Evolutionary conservation across 2,888 invertebrate genomes (phyloP).

Genomic region (Tryphoninae sp.): DNA sequence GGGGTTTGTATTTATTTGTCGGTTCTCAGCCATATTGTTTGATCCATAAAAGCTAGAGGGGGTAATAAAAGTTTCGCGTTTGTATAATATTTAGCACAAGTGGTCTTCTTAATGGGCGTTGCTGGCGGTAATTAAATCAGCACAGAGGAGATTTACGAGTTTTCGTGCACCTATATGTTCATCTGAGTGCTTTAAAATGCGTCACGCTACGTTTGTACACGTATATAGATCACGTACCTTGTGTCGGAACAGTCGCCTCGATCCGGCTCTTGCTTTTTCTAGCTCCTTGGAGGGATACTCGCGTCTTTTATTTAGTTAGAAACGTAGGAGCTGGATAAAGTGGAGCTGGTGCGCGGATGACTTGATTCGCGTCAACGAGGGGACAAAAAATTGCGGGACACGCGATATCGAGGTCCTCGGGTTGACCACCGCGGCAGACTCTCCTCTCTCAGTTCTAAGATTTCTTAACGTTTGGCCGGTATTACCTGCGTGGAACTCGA

Average conservation of each 20-base stretch:
- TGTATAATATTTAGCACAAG: not conserved
- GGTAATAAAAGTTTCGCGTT: conserved; percentile 12
- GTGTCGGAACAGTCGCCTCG: not conserved
- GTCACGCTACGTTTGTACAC: not conserved
- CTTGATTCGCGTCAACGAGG: conserved; percentile 47
- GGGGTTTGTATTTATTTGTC: too few relatives aligned
- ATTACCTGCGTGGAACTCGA: conserved; percentile 42
- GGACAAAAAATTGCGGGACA: conserved; percentile 45
- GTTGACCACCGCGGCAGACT: conserved; percentile 56
- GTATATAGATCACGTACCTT: too few relatives aligned
- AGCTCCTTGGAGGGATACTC: not conserved
- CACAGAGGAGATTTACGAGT: conserved; percentile 13
- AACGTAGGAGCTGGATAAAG: conserved; percentile 38
- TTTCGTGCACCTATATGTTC: not conserved
- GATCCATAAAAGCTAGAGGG: not conserved
- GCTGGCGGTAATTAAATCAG: conserved; percentile 12
- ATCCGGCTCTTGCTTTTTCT: conserved; percentile 1
- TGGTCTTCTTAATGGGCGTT: not conserved
- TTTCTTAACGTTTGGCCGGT: conserved; percentile 51
- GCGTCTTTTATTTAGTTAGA: conserved; percentile 3
- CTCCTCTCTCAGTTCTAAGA: conserved; percentile 61
- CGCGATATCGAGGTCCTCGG: conserved; percentile 62
- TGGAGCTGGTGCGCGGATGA: conserved; percentile 43
- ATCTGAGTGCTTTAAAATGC: conserved; percentile 6
- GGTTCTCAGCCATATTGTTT: not conserved